A percentile compares a stretch with the other conserved stretches of the same genome.
phyloP scores from a whole-genome alignment of 2,888 invertebrate species.

The Micoletzkya japonica region DNA sequence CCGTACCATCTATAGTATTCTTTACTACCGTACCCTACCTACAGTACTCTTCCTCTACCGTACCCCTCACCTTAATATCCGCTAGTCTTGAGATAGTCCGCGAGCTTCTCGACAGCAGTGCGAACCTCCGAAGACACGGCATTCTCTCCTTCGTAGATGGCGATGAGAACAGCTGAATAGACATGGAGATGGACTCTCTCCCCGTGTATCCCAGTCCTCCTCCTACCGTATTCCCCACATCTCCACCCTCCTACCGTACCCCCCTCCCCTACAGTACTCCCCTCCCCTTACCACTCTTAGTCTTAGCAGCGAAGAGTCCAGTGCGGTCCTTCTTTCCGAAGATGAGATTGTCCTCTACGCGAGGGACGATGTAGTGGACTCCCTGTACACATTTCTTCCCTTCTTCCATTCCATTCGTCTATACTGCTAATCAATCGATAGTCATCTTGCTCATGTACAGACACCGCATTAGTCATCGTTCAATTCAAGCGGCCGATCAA shows the following conservation, averaged over 20 bases:
- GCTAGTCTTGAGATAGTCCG: constrained; percentile 43
- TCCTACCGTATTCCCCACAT: background rate
- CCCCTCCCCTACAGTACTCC: background rate
- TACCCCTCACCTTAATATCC: constrained; percentile 52
- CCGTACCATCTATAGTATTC: background rate
- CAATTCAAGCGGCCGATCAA: too few species aligned
- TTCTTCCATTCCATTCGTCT: too few species aligned
- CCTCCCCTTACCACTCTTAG: constrained; percentile 51
- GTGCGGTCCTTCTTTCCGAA: constrained; percentile 63
- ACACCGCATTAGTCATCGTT: too few species aligned
- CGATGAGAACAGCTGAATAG: constrained; percentile 56
- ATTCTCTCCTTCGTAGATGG: constrained; percentile 61
- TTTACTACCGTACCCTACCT: background rate
- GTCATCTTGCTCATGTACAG: too few species aligned
- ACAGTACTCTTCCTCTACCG: background rate
- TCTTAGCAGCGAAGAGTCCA: constrained; percentile 62
- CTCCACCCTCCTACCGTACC: background rate
- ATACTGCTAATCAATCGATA: too few species aligned
- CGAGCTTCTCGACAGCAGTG: constrained; percentile 57
- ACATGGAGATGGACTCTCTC: background rate
- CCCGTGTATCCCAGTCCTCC: background rate
- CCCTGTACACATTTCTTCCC: constrained; percentile 50
- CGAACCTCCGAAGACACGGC: constrained; percentile 52
- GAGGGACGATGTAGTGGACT: constrained; percentile 63
- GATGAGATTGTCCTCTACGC: constrained; percentile 60